Evolutionary conservation across 92 coral and sea anemone genomes (phyloP), one percentile per base, ranked within the genome.

Genomic region (Umimayanthus kanabou): DNA sequence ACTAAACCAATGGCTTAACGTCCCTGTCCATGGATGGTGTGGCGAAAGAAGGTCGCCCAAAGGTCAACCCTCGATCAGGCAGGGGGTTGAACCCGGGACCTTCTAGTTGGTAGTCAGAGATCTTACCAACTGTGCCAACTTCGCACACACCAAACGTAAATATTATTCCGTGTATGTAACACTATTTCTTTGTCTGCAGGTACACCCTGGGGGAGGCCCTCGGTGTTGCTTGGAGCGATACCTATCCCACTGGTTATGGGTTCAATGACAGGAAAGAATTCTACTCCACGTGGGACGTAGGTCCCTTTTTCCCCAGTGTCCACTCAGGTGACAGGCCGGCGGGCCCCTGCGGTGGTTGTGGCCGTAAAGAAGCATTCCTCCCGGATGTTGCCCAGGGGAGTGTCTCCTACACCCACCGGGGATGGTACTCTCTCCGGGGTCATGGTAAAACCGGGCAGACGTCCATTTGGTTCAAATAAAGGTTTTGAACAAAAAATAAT

Each of bases 261-360:
- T 95, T 95, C 82, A 80, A 86, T 16, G 92, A 95, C 3, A 90
- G 86, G 29, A 93, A 88, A 6, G 86, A 85, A 37, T 89, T 83
- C 23, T 79, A 39, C 76, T 89, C 92, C 28, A 13, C 33, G 2
- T 94, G 92, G 80, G 7, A 47, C 42, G 89, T 80, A 75, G 99
- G 99, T 1, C 99, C 99, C 20, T 97, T 97, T 84, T 97, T 95
- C 78, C 98, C 99, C 1, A 92, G 98, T 87, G 94, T 97, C 16
- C 99, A 97, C 23, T 89, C 95, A 28, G 99, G 97, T 2, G 98
- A 96, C 79, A 89, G 80, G 49, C 80, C 91, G 28, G 53, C 80
- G 15, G 87, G 94, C 67, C 64, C 88, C 14, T 87, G 88, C 50
- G 22, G 72, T 20, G 82, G 89, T 22, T 94, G 98, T 66, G 88